Percentiles rank a stretch among this genome's conserved stretches.
Evolutionary conservation across 2,113 vertebrate species (phyloP).

Genomic region (Falcunculus frontatus): DNA sequence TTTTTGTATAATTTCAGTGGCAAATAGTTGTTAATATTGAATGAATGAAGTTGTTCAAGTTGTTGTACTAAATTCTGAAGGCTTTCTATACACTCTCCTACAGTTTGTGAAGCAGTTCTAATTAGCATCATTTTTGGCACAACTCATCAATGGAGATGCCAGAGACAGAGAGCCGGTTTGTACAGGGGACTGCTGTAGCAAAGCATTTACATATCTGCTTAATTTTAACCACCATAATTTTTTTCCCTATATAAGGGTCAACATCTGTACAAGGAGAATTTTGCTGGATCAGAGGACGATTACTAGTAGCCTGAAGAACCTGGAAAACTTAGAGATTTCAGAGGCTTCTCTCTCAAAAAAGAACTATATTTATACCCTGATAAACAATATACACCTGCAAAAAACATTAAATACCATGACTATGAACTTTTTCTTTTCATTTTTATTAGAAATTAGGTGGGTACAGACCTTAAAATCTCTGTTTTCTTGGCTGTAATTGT

Average conservation of each 20-base stretch:
- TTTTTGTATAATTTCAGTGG: not conserved
- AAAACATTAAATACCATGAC: not conserved
- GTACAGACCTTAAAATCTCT: not conserved
- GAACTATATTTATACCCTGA: not conserved
- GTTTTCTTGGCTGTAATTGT: not conserved
- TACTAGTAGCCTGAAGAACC: not conserved
- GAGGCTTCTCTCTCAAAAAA: not conserved
- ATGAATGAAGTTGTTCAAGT: not conserved
- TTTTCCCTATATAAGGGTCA: not conserved
- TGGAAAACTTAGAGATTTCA: not conserved
- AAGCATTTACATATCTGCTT: not conserved
- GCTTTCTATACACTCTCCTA: not conserved
- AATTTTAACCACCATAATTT: not conserved
- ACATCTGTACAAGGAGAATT: not conserved
- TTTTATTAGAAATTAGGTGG: not conserved
- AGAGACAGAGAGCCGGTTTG: not conserved
- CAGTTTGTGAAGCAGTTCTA: not conserved
- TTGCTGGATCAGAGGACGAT: not conserved
- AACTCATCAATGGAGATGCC: not conserved
- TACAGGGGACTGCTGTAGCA: not conserved
- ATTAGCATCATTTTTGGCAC: not conserved
- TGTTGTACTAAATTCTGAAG: not conserved
- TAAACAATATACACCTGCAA: not conserved
- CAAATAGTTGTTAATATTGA: not conserved
- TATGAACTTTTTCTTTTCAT: not conserved